Evolutionary conservation across 2,888 invertebrate species (phyloP).

Genomic region (Pollenia labialis): DNA sequence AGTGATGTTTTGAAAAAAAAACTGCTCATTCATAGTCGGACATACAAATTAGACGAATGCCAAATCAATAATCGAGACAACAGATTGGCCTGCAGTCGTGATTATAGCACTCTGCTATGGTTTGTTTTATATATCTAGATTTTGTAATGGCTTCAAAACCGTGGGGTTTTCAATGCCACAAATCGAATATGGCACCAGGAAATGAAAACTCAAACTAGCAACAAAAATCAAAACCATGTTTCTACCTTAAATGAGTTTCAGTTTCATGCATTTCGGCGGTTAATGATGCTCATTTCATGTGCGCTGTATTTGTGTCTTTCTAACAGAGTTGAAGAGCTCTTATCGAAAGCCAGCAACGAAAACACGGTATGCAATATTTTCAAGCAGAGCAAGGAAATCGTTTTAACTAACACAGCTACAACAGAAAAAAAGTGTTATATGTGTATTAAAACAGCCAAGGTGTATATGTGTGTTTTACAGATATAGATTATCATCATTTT

Average conservation of each 20-base stretch:
- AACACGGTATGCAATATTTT: neutral
- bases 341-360: neutral
- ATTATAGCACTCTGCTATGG: no score
- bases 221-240: slow-evolving; percentile 7
- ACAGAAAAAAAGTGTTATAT: neutral
- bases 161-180: neutral
- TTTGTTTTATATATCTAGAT: no score
- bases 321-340: slow-evolving; percentile 34
- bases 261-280: slow-evolving; percentile 50
- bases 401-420: neutral
- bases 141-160: no score
- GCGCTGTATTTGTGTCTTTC: slow-evolving; percentile 25
- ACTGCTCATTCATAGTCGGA: no score
- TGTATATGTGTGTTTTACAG: neutral
- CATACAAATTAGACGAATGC: no score
- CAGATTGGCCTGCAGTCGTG: no score
- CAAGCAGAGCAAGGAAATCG: neutral
- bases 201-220: neutral
- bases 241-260: slow-evolving; percentile 44
- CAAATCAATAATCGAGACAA: no score
- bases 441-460: neutral
- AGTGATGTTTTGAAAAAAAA: no score
- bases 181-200: slow-evolving; percentile 5
- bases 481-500: slow-evolving; percentile 52
- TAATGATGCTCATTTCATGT: slow-evolving; percentile 59